A percentile compares a stretch with the other conserved stretches of the same genome.
phyloP scores from a whole-genome alignment of 2,797 vertebrate species.

The Acanthurus lineatus region DNA sequence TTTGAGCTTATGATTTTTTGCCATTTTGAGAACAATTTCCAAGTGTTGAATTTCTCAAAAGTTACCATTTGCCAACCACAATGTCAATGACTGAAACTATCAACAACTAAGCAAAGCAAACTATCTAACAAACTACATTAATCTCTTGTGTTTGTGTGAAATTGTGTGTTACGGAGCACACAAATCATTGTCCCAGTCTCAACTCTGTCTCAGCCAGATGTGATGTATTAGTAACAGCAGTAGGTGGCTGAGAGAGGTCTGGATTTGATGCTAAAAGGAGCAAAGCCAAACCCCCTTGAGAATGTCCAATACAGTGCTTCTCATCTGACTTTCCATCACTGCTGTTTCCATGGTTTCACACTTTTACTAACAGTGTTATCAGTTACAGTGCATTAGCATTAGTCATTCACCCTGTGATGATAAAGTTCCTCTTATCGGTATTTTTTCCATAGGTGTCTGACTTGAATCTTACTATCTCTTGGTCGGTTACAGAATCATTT shows the following conservation, averaged over 20 bases:
- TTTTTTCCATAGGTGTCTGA: background rate
- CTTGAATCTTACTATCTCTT: background rate
- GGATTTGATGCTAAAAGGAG: slow-evolving; percentile 62
- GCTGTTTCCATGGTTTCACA: slow-evolving; percentile 44
- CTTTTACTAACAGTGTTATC: slow-evolving; percentile 13
- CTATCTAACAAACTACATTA: background rate
- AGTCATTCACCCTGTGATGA: slow-evolving; percentile 13
- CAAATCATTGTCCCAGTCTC: slow-evolving; percentile 15
- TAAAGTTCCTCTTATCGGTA: background rate
- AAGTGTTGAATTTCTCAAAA: too few species aligned
- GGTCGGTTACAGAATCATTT: background rate
- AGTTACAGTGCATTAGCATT: slow-evolving; percentile 8
- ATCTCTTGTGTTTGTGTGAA: background rate
- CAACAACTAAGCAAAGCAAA: too few species aligned
- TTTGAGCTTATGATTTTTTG: too few species aligned
- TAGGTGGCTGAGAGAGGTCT: slow-evolving; percentile 42
- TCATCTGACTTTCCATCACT: slow-evolving; percentile 32
- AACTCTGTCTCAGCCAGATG: slow-evolving; percentile 21
- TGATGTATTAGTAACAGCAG: slow-evolving; percentile 61
- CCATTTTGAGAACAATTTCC: too few species aligned
- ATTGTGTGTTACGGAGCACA: slow-evolving; percentile 13
- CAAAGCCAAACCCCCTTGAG: slow-evolving; percentile 40
- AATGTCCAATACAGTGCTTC: slow-evolving; percentile 16
- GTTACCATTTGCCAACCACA: too few species aligned
- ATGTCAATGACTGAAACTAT: too few species aligned